A percentile compares a stretch with the other conserved stretches of the same genome.
Conservation (phyloP, 2,113 vertebrate species). For the Athene noctua region DNA sequence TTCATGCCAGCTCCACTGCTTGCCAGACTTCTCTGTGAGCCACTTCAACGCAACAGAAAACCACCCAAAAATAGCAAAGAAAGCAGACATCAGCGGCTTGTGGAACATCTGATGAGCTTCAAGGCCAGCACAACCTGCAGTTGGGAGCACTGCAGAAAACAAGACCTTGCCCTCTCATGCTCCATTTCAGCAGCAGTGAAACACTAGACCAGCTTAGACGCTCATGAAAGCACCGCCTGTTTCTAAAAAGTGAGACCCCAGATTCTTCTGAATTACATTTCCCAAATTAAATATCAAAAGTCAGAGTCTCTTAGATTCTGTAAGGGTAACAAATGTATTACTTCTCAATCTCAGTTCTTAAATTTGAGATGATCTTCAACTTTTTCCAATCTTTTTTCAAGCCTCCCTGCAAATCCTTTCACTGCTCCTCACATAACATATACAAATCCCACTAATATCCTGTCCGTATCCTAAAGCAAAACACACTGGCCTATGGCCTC, state of each 20-base stretch:
- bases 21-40: conserved; percentile 19
- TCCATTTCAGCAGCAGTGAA: background rate
- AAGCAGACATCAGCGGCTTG: background rate
- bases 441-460: background rate
- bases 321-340: background rate
- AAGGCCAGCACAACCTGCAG: background rate
- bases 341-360: background rate
- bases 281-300: background rate
- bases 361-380: background rate
- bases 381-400: background rate
- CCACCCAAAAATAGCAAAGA: background rate
- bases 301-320: background rate
- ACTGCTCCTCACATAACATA: background rate
- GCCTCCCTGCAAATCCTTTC: background rate
- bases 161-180: background rate
- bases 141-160: background rate
- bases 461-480: background rate
- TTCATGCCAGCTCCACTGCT: background rate
- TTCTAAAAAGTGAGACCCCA: background rate
- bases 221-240: background rate
- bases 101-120: background rate
- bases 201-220: background rate
- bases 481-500: background rate
- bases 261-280: background rate
- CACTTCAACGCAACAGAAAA: conserved; percentile 3